phyloP scores from a whole-genome alignment of 2,113 vertebrate species.

The Ranitomeya variabilis region DNA sequence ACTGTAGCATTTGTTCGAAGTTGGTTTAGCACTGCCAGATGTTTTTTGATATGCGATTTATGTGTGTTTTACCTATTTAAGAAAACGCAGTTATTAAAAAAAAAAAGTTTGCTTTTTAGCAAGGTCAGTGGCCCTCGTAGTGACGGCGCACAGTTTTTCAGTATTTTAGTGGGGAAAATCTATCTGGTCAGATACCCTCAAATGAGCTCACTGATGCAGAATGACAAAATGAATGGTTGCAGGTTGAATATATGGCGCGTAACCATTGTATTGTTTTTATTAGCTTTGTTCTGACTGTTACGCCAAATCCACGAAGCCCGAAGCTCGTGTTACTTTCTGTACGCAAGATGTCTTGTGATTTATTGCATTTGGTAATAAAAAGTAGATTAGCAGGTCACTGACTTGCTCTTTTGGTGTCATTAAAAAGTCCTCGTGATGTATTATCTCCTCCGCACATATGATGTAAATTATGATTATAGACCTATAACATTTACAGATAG shows the following conservation, averaged over 20 bases:
- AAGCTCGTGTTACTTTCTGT: slow-evolving; percentile 21
- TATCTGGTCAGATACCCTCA: neutral
- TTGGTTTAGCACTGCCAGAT: too few relatives aligned
- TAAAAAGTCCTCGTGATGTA: slow-evolving; percentile 23
- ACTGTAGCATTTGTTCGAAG: too few relatives aligned
- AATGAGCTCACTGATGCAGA: neutral
- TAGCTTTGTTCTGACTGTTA: neutral
- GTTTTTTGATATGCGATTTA: too few relatives aligned
- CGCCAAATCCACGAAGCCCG: neutral
- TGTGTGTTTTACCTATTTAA: too few relatives aligned
- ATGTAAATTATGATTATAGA: slow-evolving; percentile 10
- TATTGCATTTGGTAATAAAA: slow-evolving; percentile 28
- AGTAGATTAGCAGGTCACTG: slow-evolving; percentile 11
- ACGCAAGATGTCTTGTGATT: slow-evolving; percentile 5
- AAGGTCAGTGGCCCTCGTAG: too few relatives aligned
- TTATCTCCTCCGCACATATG: neutral
- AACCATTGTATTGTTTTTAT: slow-evolving; percentile 8
- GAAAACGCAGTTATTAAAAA: too few relatives aligned
- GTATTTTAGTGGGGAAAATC: neutral
- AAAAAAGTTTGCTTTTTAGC: too few relatives aligned
- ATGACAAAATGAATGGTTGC: neutral
- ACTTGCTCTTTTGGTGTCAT: slow-evolving; percentile 17
- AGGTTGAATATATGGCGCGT: slow-evolving; percentile 4
- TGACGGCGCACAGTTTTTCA: neutral
- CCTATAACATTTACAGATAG: neutral